Evolutionary conservation across 2,113 vertebrate genomes (phyloP).

Genomic region (Orycteropus afer): DNA sequence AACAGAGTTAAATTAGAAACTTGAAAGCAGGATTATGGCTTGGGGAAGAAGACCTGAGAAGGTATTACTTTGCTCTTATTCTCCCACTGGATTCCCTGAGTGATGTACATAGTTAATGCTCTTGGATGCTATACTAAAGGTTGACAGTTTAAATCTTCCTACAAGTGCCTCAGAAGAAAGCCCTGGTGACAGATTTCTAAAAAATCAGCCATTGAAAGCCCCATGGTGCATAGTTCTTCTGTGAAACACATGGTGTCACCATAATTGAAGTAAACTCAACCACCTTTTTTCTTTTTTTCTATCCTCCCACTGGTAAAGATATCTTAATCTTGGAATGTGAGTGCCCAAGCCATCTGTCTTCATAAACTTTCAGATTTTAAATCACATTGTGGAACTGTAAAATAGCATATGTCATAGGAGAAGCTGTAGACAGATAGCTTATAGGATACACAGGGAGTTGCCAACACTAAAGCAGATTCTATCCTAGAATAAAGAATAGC

Average conservation of each 20-base stretch:
- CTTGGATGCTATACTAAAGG: neutral
- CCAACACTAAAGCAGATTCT: conserved; percentile 27
- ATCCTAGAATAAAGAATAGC: conserved; percentile 26
- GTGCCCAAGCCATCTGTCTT: neutral
- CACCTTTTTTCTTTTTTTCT: neutral
- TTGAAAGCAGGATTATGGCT: neutral
- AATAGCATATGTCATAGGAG: neutral
- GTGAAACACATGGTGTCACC: neutral
- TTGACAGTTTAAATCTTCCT: neutral
- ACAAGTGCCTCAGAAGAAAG: neutral
- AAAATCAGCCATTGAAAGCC: neutral
- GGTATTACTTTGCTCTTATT: neutral
- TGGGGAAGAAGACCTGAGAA: neutral
- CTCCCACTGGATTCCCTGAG: neutral
- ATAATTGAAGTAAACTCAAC: neutral
- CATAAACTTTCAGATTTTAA: neutral
- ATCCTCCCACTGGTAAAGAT: neutral
- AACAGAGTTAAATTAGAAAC: conserved; percentile 30
- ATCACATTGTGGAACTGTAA: neutral
- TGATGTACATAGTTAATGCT: neutral
- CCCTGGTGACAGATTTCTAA: neutral
- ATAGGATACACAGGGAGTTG: neutral
- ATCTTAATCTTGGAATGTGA: neutral
- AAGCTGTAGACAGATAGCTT: neutral
- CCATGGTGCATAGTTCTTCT: neutral